Base-by-base conservation (phyloP, 2,113 vertebrate species). In the Takifugu flavidus region DNA sequence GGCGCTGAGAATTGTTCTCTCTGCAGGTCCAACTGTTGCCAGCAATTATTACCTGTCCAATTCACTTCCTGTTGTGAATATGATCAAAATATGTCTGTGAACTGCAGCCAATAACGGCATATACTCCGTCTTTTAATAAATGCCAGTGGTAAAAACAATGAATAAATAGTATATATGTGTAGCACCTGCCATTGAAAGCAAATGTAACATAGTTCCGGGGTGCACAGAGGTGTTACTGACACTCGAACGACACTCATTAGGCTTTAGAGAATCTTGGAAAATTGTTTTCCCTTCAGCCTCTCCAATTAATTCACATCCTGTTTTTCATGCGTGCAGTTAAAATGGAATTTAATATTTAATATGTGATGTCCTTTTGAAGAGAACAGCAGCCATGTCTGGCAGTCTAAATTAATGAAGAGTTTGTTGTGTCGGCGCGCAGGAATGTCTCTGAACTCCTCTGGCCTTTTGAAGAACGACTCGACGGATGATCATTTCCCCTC, bases 161-260 rank as follows among this genome's bases (percentile, higher is more conserved):
- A 46, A 26, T 51, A 72, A 64, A 50, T 34, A 3, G 54, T 31
- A 39, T 47, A 49, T 49, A 2, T 73, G 65, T 20, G n/a, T 67
- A 65, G 56, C 65, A 72, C 53, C 82, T 82, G 80, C 73, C 82
- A 86, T 82, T 83, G 70, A 86, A 74, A 58, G 39, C 55, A 66
- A 74, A 84, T 50, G 56, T 5, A 60, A 65, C 31, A 76, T 68
- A 68, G 67, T 81, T 44, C 25, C 26, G 75, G 77, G 74, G 62
- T 57, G 53, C 62, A 42, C 39, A 25, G 65, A 64, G 70, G 72
- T 79, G 64, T 81, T 87, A 87, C 79, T 70, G 78, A 84, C 86
- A 84, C 84, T 25, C 34, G 11, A 11, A 39, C 34, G 7, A 39
- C 80, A 84, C 79, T 70, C 31, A 64, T 65, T 70, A 34, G 0